A percentile compares a stretch with the other conserved stretches of the same genome.
phyloP scores from a whole-genome alignment of 1,140 invertebrate genomes.

The Lepidurus packardi region DNA sequence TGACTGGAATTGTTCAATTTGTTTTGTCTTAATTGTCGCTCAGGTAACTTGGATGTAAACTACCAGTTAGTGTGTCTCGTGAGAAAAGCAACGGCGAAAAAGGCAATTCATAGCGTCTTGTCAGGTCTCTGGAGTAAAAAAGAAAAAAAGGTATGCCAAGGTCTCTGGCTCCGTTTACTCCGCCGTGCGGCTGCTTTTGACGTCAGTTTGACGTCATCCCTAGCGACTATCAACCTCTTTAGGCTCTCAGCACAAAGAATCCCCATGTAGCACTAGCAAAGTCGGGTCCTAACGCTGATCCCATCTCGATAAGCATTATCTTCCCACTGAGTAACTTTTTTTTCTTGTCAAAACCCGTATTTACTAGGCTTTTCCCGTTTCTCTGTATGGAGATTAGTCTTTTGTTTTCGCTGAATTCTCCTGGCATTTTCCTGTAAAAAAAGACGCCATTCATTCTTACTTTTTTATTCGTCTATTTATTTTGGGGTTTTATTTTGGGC shows the following conservation, averaged over 20 bases:
- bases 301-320: background rate
- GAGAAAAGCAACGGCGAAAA: background rate
- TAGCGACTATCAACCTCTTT: conserved; percentile 10
- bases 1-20: background rate
- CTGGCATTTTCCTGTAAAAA: no score
- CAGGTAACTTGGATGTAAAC: background rate
- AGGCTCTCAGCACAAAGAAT: conserved; percentile 18
- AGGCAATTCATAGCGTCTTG: background rate
- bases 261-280: background rate
- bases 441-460: no score
- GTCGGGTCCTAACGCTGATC: background rate
- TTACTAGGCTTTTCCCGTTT: no score
- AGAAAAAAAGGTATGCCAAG: conserved; percentile 13
- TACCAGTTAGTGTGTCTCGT: background rate
- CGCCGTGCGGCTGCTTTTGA: background rate
- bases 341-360: background rate
- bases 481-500: no score
- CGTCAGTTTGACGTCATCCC: conserved; percentile 13
- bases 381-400: no score
- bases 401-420: no score
- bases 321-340: background rate
- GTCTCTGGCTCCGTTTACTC: background rate
- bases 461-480: no score
- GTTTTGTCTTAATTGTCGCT: background rate
- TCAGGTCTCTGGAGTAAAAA: no score